Conservation (phyloP, 2,113 vertebrate genomes). For the Atlantisia rogersi region DNA sequence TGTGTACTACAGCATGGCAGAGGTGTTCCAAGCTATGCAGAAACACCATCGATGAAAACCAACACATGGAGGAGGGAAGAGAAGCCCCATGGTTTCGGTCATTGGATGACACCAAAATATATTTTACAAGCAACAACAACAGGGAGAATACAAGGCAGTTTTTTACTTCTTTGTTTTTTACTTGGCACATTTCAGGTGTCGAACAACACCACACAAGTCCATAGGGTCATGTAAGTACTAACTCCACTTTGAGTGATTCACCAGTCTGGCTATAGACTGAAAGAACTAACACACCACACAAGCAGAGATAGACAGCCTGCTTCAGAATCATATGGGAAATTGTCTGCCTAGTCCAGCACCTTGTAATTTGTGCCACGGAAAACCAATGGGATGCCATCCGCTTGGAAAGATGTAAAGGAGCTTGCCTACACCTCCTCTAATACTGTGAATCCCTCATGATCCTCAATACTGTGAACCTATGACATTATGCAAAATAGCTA, state of each 20-base stretch:
- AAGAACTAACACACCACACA: neutral
- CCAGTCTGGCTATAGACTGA: neutral
- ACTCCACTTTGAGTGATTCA: neutral
- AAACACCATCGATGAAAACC: neutral
- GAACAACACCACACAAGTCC: neutral
- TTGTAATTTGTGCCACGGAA: neutral
- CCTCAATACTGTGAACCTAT: rapidly evolving
- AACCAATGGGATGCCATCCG: neutral
- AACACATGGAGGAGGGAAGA: neutral
- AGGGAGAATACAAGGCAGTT: neutral
- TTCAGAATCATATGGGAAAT: rapidly evolving
- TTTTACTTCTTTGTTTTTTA: neutral
- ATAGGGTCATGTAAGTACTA: neutral
- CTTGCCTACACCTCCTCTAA: neutral
- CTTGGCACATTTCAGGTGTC: neutral
- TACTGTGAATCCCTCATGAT: neutral
- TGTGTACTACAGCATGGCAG: neutral
- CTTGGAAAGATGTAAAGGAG: neutral
- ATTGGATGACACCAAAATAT: neutral
- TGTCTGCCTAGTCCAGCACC: neutral
- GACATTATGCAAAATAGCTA: neutral
- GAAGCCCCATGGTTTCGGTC: neutral
- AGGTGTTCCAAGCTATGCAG: neutral
- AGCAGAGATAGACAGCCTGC: neutral
- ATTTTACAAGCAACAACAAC: neutral